Evolutionary conservation across 1,140 invertebrate genomes (phyloP).

Genomic region (Papilio xuthus): DNA sequence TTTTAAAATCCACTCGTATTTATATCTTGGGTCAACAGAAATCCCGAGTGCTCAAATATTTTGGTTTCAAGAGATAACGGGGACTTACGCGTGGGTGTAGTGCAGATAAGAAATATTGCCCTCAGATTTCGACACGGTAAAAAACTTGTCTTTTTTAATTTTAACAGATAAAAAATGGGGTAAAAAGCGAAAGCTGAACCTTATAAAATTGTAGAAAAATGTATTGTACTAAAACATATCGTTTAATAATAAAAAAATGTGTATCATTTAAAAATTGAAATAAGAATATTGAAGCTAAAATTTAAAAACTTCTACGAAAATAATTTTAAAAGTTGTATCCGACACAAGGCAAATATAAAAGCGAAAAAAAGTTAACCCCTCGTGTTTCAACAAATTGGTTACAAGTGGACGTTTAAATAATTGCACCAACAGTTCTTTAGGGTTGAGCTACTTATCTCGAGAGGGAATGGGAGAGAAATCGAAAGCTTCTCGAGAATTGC

Average conservation of each 20-base stretch:
- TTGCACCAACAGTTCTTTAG: constrained; percentile 44
- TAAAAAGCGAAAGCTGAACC: not conserved
- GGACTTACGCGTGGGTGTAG: constrained; percentile 53
- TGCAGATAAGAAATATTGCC: constrained; percentile 57
- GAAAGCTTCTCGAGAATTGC: constrained; percentile 27
- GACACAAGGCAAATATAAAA: not conserved
- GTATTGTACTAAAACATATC: not conserved
- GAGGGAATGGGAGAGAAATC: constrained; percentile 35
- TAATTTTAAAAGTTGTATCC: not conserved
- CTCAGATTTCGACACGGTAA: constrained; percentile 50
- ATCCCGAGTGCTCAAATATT: constrained; percentile 69
- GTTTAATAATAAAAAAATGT: not conserved
- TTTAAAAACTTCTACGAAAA: not conserved
- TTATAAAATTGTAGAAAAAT: not conserved
- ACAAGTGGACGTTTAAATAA: constrained; percentile 46
- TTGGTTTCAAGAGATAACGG: constrained; percentile 61
- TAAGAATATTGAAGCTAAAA: not conserved
- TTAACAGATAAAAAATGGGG: constrained; percentile 43
- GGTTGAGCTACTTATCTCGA: constrained; percentile 37
- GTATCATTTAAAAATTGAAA: not conserved
- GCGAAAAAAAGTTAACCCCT: constrained; percentile 5
- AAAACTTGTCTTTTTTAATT: constrained; percentile 61
- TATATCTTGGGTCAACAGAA: constrained; percentile 38
- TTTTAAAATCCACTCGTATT: constrained; percentile 24
- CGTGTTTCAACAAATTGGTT: constrained; percentile 41